Evolutionary conservation across 2,113 vertebrate species (phyloP).

Genomic region (Brachyistius frenatus): DNA sequence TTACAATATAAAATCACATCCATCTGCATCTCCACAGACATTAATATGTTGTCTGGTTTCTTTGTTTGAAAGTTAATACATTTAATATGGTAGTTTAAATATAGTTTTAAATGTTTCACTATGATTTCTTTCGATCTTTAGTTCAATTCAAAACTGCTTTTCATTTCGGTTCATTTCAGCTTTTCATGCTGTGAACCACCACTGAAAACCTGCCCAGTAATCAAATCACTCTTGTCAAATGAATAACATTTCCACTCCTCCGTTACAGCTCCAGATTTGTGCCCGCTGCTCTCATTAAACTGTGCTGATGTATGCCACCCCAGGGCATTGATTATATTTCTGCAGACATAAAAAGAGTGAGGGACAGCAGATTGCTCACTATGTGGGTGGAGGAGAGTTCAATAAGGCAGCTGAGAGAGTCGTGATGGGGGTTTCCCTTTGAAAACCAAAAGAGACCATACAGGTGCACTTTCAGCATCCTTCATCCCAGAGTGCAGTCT

Average conservation of each 20-base stretch:
- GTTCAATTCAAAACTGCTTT: too few relatives aligned
- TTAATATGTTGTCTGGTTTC: neutral
- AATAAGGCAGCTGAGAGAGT: constrained; percentile 31
- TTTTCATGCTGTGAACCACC: neutral
- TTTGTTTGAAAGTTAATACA: neutral
- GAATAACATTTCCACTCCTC: neutral
- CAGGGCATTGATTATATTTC: constrained; percentile 49
- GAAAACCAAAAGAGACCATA: constrained; percentile 16
- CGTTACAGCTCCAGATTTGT: constrained; percentile 14
- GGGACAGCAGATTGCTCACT: constrained; percentile 48
- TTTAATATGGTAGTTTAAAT: neutral
- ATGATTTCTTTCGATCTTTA: too few relatives aligned
- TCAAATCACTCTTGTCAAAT: constrained; percentile 1
- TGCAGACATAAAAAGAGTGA: constrained; percentile 58
- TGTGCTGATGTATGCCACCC: constrained; percentile 62
- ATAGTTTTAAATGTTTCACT: too few relatives aligned
- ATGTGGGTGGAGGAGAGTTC: constrained; percentile 67
- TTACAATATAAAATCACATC: neutral
- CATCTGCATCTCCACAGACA: neutral
- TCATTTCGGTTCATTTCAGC: neutral
- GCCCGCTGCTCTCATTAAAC: constrained; percentile 17
- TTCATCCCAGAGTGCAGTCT: neutral
- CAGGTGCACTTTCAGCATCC: constrained; percentile 27
- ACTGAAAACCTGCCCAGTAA: neutral
- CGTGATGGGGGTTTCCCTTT: constrained; percentile 66